A percentile compares a stretch with the other conserved stretches of the same genome.
These are phyloP conservation scores for Hemicordylus capensis DNA, from an alignment of 2,113 vertebrate genomes.

Conservation along the genomic window DNA sequence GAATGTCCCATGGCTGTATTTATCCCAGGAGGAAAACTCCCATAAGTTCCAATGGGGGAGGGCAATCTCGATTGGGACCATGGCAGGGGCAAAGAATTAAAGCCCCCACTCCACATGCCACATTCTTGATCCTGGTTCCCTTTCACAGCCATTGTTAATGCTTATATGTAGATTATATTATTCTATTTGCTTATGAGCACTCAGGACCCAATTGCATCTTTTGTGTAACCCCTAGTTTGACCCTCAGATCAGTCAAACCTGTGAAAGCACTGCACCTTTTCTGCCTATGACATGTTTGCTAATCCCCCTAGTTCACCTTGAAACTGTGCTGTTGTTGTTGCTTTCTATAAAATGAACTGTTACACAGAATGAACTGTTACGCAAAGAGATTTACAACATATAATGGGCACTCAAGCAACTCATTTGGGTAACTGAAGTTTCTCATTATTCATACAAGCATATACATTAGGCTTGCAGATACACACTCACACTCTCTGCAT, in stretches of 20 bases:
- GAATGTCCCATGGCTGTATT: too few species aligned
- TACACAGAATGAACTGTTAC: not conserved
- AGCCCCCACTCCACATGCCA: too few species aligned
- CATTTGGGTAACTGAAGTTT: conserved; percentile 21
- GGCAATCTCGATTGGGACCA: too few species aligned
- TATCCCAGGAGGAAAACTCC: too few species aligned
- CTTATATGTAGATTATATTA: too few species aligned
- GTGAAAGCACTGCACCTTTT: not conserved
- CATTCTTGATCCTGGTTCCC: too few species aligned
- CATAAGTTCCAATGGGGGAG: too few species aligned
- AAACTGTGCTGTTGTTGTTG: not conserved
- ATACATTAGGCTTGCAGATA: not conserved
- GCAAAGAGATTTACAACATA: not conserved
- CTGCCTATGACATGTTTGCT: conserved; percentile 14
- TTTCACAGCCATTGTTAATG: too few species aligned
- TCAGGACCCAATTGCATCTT: too few species aligned
- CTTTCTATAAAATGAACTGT: not conserved
- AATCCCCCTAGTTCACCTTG: not conserved
- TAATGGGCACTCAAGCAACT: conserved; percentile 17
- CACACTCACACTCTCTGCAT: conserved; percentile 32
- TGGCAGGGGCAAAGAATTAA: too few species aligned
- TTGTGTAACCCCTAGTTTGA: too few species aligned
- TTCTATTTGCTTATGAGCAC: too few species aligned
- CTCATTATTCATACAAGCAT: conserved; percentile 24
- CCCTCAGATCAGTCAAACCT: not conserved